A percentile compares a stretch with the other conserved stretches of the same genome.
phyloP scores from a whole-genome alignment of 2,888 invertebrate genomes.

The Cosmia trapezina region DNA sequence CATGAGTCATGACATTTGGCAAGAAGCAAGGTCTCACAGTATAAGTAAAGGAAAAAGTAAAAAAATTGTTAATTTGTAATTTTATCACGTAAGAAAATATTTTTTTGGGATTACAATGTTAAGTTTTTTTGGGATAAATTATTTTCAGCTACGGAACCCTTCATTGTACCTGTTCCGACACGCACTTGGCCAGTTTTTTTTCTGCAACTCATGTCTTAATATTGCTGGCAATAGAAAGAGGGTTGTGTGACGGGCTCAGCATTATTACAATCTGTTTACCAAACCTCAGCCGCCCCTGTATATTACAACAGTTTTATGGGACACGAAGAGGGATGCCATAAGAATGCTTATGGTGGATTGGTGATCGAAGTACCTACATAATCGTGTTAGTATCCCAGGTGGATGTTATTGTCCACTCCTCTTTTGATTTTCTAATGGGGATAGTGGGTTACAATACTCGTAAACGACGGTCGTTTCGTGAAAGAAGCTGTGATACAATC shows the following conservation, averaged over 20 bases:
- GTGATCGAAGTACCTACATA: neutral
- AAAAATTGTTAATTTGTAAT: too few relatives aligned
- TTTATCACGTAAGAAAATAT: too few relatives aligned
- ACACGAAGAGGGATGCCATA: constrained; percentile 15
- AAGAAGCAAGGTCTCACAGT: too few relatives aligned
- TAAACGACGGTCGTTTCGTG: neutral
- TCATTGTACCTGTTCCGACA: too few relatives aligned
- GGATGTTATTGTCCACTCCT: neutral
- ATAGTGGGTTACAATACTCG: neutral
- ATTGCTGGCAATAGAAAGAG: constrained; percentile 19
- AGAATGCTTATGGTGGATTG: constrained; percentile 23
- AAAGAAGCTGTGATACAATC: neutral
- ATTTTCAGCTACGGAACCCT: too few relatives aligned
- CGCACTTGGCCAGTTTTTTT: too few relatives aligned
- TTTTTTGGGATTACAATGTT: too few relatives aligned
- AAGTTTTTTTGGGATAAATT: too few relatives aligned
- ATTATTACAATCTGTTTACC: constrained; percentile 25
- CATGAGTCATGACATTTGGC: too few relatives aligned
- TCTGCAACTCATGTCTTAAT: constrained; percentile 43
- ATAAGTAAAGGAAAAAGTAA: too few relatives aligned
- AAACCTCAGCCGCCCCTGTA: constrained; percentile 27
- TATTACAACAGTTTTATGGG: constrained; percentile 15
- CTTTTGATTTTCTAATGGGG: neutral
- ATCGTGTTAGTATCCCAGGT: constrained; percentile 24
- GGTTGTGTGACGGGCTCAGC: constrained; percentile 23